Conservation (phyloP, 2,888 invertebrate species). For the Eudasyphora cyanicolor region DNA sequence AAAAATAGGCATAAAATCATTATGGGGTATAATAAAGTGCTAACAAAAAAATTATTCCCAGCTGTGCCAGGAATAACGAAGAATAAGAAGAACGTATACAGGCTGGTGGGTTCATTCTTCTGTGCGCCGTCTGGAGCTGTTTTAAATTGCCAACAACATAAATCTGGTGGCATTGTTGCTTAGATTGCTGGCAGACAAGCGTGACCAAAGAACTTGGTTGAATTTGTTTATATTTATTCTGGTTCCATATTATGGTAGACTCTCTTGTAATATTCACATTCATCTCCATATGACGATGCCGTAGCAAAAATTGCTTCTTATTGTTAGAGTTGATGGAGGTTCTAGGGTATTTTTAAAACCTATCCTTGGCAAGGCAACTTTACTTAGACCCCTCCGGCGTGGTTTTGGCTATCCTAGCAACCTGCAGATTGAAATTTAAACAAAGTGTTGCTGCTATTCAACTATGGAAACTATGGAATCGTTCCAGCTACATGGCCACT, state of each 20-base stretch:
- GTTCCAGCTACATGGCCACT: neutral
- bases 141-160: neutral
- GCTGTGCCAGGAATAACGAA: slow-evolving; percentile 28
- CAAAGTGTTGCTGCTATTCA: neutral
- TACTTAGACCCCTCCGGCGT: neutral
- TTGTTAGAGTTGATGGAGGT: too few relatives aligned
- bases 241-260: neutral
- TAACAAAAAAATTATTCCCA: slow-evolving; percentile 31
- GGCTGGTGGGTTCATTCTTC: too few relatives aligned
- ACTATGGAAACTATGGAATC: neutral
- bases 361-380: neutral
- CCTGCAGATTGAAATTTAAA: neutral
- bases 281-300: neutral
- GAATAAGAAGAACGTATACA: too few relatives aligned
- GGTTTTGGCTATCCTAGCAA: neutral
- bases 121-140: neutral
- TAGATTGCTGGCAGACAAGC: neutral
- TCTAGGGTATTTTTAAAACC: too few relatives aligned
- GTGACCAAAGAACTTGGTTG: neutral
- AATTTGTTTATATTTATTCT: neutral
- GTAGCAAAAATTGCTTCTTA: neutral
- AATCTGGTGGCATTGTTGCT: neutral
- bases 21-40: slow-evolving; percentile 25
- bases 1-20: slow-evolving; percentile 9
- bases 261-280: neutral